A percentile compares a stretch with the other conserved stretches of the same genome.
These are phyloP conservation scores for Parasteatoda tepidariorum DNA, from an alignment of 1,140 invertebrate species.

Conservation along the genomic window DNA sequence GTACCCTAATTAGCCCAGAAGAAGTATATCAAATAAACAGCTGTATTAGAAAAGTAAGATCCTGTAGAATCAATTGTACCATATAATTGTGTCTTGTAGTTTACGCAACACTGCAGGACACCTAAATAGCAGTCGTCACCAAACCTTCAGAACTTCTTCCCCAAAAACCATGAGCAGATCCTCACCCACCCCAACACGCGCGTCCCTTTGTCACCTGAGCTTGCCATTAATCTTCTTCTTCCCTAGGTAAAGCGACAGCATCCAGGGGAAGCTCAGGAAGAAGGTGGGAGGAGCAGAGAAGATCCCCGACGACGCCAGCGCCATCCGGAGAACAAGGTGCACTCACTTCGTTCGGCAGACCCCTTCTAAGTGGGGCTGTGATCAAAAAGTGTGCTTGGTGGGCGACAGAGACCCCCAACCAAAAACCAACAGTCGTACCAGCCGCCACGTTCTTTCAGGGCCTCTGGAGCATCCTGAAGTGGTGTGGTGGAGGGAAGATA, in stretches of 20 bases:
- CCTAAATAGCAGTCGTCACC: too few relatives aligned
- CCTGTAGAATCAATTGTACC: too few relatives aligned
- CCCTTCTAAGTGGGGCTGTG: not conserved
- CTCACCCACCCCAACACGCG: too few relatives aligned
- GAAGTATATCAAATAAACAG: too few relatives aligned
- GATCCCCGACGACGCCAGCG: not conserved
- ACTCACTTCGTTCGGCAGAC: not conserved
- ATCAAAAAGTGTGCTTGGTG: not conserved
- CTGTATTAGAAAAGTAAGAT: too few relatives aligned
- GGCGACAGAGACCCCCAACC: not conserved
- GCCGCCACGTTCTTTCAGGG: not conserved
- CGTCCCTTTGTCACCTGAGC: conserved; percentile 11
- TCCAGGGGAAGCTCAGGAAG: not conserved
- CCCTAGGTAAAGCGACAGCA: conserved; percentile 24
- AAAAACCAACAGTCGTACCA: too few relatives aligned
- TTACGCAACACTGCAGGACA: too few relatives aligned
- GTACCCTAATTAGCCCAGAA: too few relatives aligned
- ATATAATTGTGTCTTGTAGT: too few relatives aligned
- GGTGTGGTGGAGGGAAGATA: not conserved
- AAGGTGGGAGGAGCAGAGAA: not conserved
- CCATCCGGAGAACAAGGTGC: not conserved
- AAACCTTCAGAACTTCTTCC: too few relatives aligned
- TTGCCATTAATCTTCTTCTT: conserved; percentile 20
- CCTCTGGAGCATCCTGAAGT: not conserved
- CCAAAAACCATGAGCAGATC: not conserved